phyloP scores from a whole-genome alignment of 1,140 invertebrate genomes.

The Episyrphus balteatus region DNA sequence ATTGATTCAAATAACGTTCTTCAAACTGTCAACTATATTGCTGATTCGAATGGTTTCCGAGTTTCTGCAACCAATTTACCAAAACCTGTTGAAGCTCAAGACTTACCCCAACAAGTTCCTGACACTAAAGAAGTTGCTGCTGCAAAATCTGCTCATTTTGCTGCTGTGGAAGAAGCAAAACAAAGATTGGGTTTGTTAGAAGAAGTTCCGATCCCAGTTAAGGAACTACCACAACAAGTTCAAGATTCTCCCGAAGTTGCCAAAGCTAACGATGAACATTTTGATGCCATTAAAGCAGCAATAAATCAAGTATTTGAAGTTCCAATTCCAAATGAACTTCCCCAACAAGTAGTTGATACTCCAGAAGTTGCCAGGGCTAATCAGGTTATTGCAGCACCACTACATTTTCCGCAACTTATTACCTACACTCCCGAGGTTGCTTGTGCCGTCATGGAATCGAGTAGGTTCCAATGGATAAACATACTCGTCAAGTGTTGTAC shows the following conservation, averaged over 20 bases:
- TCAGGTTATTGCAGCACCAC: no score
- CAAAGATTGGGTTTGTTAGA: no score
- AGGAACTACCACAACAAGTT: constrained; percentile 21
- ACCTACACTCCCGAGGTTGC: no score
- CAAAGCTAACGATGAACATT: constrained; percentile 21
- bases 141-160: constrained; percentile 4
- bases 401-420: no score
- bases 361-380: constrained; percentile 36
- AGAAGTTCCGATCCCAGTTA: no score
- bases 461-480: no score
- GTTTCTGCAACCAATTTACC: constrained; percentile 49
- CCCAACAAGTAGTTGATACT: constrained; percentile 27
- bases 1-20: constrained; percentile 44
- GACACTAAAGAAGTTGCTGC: constrained; percentile 23
- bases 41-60: constrained; percentile 46
- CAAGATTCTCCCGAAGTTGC: constrained; percentile 33
- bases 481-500: no score
- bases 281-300: neutral
- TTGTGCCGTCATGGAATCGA: no score
- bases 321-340: constrained; percentile 9
- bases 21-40: constrained; percentile 43
- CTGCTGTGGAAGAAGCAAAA: neutral
- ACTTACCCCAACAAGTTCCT: neutral
- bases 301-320: no score
- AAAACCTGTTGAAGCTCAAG: constrained; percentile 20